Percentiles rank a stretch among this genome's conserved stretches.
These are phyloP conservation scores for Dyspetes luteomarginatus DNA, from an alignment of 2,888 invertebrate species.

Conservation along the genomic window DNA sequence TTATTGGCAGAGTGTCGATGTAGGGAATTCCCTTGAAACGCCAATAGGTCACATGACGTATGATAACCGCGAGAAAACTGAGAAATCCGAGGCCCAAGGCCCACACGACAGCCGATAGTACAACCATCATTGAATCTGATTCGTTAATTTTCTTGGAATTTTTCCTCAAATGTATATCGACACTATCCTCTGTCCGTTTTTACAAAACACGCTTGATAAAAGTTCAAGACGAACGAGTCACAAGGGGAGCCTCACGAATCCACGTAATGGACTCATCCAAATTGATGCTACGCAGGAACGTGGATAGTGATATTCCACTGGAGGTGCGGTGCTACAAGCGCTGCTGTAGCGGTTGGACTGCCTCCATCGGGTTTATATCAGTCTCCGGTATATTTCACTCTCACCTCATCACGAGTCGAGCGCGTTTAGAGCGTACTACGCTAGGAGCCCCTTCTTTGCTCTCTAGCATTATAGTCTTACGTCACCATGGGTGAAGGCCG, in stretches of 20 bases:
- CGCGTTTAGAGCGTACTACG: not conserved
- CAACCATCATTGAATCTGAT: not conserved
- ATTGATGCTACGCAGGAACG: too few relatives aligned
- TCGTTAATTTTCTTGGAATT: not conserved
- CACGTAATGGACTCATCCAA: too few relatives aligned
- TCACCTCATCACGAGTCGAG: not conserved
- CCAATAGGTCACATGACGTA: slow-evolving; percentile 70
- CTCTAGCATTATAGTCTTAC: not conserved
- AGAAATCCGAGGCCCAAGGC: slow-evolving; percentile 40
- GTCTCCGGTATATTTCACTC: not conserved
- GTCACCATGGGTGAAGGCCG: not conserved
- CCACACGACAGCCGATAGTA: slow-evolving; percentile 20
- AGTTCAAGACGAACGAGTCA: too few relatives aligned
- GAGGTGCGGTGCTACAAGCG: too few relatives aligned
- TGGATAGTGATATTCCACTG: too few relatives aligned
- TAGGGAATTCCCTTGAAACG: slow-evolving; percentile 65
- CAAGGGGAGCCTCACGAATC: too few relatives aligned
- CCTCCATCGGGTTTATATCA: too few relatives aligned
- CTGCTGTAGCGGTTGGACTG: too few relatives aligned
- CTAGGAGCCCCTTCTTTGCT: not conserved
- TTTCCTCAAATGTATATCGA: too few relatives aligned
- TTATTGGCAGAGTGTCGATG: slow-evolving; percentile 42
- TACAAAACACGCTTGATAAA: too few relatives aligned
- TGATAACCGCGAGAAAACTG: slow-evolving; percentile 1
- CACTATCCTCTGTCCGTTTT: too few relatives aligned